Evolutionary conservation across 2,797 vertebrate species (phyloP).

Genomic region (Rhyacichthys aspro): DNA sequence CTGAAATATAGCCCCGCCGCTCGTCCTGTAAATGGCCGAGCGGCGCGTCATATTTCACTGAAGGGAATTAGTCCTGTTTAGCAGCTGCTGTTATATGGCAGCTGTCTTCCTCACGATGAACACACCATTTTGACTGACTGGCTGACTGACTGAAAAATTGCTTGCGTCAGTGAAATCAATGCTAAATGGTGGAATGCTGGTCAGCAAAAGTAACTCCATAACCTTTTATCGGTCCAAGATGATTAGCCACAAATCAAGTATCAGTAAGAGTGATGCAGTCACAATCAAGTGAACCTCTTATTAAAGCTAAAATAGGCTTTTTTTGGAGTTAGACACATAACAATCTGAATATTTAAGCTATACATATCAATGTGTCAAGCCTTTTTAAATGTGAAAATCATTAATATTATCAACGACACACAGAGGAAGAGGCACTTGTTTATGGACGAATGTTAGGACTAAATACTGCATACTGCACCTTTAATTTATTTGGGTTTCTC

Average conservation of each 20-base stretch:
- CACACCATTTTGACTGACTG: conserved; percentile 55
- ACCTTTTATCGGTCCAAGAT: conserved; percentile 48
- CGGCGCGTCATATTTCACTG: conserved; percentile 74
- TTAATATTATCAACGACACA: too few relatives aligned
- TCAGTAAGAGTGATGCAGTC: neutral
- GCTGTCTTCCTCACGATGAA: conserved; percentile 50
- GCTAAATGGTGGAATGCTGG: conserved; percentile 20
- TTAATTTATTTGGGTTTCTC: too few relatives aligned
- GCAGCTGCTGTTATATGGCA: conserved; percentile 68
- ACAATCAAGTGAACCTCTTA: too few relatives aligned
- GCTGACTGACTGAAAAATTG: conserved; percentile 24
- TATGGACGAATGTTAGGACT: too few relatives aligned
- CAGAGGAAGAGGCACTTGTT: too few relatives aligned
- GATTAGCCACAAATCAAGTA: conserved; percentile 55
- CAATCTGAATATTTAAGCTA: too few relatives aligned
- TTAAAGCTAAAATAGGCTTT: too few relatives aligned
- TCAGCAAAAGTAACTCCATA: conserved; percentile 23
- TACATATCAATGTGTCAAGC: too few relatives aligned
- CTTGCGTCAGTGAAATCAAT: conserved; percentile 39
- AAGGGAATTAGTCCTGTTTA: conserved; percentile 78
- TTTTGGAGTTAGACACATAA: too few relatives aligned
- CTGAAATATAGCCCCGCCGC: conserved; percentile 78
- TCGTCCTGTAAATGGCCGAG: conserved; percentile 72
- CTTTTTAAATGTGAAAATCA: too few relatives aligned
- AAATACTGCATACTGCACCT: too few relatives aligned